These are phyloP conservation scores for Lepilemur ruficaudatus DNA, from an alignment of 2,797 vertebrate genomes.

Conservation along the genomic window DNA sequence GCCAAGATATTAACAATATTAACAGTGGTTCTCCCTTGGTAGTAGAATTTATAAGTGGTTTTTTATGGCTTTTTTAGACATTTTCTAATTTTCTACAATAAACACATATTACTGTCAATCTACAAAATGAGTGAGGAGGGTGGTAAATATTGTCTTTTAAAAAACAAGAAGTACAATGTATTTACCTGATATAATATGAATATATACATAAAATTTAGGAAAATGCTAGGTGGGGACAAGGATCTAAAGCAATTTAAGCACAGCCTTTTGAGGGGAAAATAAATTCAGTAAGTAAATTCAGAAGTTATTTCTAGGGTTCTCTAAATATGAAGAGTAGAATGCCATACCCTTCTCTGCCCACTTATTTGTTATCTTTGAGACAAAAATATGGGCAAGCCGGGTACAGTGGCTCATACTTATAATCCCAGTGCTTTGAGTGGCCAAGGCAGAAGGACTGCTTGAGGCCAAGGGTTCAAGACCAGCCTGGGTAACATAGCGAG, in stretches of 20 bases:
- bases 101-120: not conserved
- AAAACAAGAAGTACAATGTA: conserved; percentile 7
- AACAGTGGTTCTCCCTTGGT: not conserved
- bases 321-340: conserved; percentile 7
- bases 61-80: not conserved
- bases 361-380: not conserved
- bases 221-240: not conserved
- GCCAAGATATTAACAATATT: not conserved
- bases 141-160: not conserved
- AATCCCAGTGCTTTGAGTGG: not conserved
- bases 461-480: not conserved
- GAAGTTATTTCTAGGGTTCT: conserved; percentile 5
- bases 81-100: conserved; percentile 7
- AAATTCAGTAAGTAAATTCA: not conserved
- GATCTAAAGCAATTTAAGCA: not conserved
- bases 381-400: not conserved
- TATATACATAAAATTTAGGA: not conserved
- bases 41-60: not conserved
- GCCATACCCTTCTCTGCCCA: not conserved
- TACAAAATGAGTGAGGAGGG: not conserved
- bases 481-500: not conserved
- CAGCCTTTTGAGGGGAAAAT: not conserved
- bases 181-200: not conserved
- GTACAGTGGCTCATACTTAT: not conserved
- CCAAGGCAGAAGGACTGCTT: not conserved